Percentiles rank a stretch among this genome's conserved stretches.
phyloP scores from a whole-genome alignment of 2,113 vertebrate genomes.

The Syngnathus typhle region DNA sequence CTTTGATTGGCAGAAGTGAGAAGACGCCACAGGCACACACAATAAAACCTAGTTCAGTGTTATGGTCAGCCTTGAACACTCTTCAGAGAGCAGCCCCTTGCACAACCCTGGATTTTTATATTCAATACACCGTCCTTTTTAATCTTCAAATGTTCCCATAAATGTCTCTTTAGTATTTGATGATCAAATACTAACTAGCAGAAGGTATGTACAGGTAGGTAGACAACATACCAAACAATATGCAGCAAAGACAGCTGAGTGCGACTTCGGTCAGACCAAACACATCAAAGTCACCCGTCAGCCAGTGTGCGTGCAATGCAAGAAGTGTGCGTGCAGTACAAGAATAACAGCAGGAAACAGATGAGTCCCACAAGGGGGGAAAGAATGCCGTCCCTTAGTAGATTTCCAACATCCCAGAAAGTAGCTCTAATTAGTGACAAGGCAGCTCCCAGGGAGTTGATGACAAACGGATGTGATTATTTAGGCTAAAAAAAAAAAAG shows the following conservation, averaged over 20 bases:
- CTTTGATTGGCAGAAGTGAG: conserved; percentile 42
- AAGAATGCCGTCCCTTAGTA: conserved; percentile 40
- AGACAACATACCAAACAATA: conserved; percentile 17
- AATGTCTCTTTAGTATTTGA: not conserved
- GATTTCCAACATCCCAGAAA: conserved; percentile 61
- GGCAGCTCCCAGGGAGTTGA: conserved; percentile 50
- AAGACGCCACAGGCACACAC: conserved; percentile 24
- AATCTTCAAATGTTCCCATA: not conserved
- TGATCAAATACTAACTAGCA: not conserved
- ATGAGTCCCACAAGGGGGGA: conserved; percentile 58
- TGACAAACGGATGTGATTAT: conserved; percentile 66
- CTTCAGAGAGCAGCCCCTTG: conserved; percentile 12
- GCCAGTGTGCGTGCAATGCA: conserved; percentile 37
- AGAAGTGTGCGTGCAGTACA: conserved; percentile 44
- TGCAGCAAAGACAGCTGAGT: conserved; percentile 44
- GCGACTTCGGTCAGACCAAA: conserved; percentile 43
- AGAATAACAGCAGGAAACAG: conserved; percentile 67
- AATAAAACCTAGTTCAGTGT: conserved; percentile 20
- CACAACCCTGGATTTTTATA: conserved; percentile 20
- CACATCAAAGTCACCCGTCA: conserved; percentile 46
- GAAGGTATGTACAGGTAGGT: conserved; percentile 1
- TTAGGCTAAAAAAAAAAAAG: conserved; percentile 33
- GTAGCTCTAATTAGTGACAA: conserved; percentile 66
- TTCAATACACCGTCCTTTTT: conserved; percentile 5
- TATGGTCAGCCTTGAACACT: conserved; percentile 7